phyloP scores from a whole-genome alignment of 2,888 invertebrate species.

The Hydraecia micacea region DNA sequence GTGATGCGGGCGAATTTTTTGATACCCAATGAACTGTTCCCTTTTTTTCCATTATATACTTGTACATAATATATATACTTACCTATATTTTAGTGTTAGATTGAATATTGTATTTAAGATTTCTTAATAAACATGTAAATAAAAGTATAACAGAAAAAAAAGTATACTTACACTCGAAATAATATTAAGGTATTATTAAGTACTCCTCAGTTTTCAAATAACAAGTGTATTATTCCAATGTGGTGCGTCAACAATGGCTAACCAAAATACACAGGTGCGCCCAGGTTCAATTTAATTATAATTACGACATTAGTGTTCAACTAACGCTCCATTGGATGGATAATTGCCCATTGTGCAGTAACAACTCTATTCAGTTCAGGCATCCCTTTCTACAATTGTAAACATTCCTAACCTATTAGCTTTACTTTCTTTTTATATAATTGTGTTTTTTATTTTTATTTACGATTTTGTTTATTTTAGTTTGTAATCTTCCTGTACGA shows the following conservation, averaged over 20 bases:
- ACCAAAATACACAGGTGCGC: conserved; percentile 22
- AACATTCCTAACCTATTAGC: background rate
- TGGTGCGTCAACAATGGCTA: background rate
- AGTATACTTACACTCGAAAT: too few species aligned
- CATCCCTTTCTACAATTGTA: background rate
- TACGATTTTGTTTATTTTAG: too few species aligned
- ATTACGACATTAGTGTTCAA: conserved; percentile 21
- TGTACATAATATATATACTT: too few species aligned
- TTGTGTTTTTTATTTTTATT: too few species aligned
- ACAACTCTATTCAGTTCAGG: conserved; percentile 31
- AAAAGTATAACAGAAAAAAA: conserved; percentile 40
- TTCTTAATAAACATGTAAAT: too few species aligned
- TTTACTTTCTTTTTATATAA: background rate
- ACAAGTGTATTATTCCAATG: background rate
- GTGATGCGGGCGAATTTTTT: too few species aligned
- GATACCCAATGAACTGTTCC: too few species aligned
- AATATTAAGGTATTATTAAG: too few species aligned
- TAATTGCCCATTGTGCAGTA: conserved; percentile 38
- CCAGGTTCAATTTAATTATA: conserved; percentile 34
- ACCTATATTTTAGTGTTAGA: too few species aligned
- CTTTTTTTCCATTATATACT: too few species aligned
- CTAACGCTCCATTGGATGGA: conserved; percentile 15
- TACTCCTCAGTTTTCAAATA: background rate
- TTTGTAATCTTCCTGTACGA: too few species aligned
- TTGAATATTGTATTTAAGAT: too few species aligned